Evolutionary conservation across 2,113 vertebrate species (phyloP).

Genomic region (Falcunculus frontatus): DNA sequence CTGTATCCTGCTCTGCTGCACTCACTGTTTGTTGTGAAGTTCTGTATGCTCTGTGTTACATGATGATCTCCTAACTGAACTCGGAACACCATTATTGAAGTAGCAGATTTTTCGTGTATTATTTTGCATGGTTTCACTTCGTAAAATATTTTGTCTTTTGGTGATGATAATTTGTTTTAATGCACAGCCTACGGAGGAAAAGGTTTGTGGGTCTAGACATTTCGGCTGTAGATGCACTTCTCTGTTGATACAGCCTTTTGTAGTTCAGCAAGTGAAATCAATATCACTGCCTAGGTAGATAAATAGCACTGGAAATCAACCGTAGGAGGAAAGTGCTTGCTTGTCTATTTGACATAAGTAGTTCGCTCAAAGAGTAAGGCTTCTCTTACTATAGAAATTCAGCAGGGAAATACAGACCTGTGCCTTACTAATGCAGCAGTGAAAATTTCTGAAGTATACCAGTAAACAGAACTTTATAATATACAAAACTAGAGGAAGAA

Average conservation of each 20-base stretch:
- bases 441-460: neutral
- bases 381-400: neutral
- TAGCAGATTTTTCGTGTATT: neutral
- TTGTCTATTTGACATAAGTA: neutral
- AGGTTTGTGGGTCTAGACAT: neutral
- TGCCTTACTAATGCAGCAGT: neutral
- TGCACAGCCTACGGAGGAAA: neutral
- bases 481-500: neutral
- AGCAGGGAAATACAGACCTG: neutral
- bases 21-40: neutral
- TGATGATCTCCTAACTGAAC: neutral
- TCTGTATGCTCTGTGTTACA: fast-evolving
- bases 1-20: neutral
- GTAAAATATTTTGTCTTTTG: neutral
- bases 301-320: neutral
- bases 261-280: neutral
- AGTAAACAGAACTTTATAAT: neutral
- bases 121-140: neutral
- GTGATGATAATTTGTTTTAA: neutral
- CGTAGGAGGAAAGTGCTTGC: neutral
- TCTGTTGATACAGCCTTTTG: neutral
- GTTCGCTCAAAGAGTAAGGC: neutral
- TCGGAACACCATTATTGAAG: neutral
- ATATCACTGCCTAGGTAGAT: neutral
- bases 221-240: neutral